Conservation (phyloP, 2,113 vertebrate species). For the Istiophorus platypterus region DNA sequence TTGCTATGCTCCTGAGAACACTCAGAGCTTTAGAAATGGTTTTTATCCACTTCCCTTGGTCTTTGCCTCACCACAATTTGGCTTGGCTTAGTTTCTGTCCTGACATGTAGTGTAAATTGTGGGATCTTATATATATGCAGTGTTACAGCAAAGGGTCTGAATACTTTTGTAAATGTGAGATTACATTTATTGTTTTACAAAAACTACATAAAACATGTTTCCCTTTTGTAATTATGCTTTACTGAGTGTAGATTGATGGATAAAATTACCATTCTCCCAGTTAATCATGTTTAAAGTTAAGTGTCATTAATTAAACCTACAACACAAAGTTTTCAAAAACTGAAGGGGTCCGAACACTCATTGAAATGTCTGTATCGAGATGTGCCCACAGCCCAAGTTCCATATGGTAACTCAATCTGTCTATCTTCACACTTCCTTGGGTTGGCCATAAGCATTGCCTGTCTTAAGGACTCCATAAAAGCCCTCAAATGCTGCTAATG, state of each 20-base stretch:
- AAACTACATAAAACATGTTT: background rate
- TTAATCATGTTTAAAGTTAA: background rate
- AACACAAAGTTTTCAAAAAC: background rate
- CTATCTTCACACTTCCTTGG: conserved; percentile 55
- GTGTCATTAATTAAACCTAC: background rate
- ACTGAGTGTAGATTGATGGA: background rate
- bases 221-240: background rate
- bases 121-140: too few relatives aligned
- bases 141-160: too few relatives aligned
- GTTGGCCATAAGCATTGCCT: conserved; percentile 29
- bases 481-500: conserved; percentile 36
- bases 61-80: too few relatives aligned
- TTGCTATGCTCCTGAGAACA: too few relatives aligned
- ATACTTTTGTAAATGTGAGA: too few relatives aligned
- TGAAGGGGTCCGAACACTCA: background rate
- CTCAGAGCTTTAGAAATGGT: too few relatives aligned
- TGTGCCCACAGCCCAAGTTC: conserved; percentile 9
- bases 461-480: conserved; percentile 29
- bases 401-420: conserved; percentile 31
- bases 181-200: too few relatives aligned
- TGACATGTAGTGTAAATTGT: too few relatives aligned
- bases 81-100: too few relatives aligned
- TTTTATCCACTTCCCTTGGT: too few relatives aligned
- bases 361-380: background rate
- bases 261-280: background rate